Conservation (phyloP, 1,140 invertebrate genomes). For the Dryas iulia region DNA sequence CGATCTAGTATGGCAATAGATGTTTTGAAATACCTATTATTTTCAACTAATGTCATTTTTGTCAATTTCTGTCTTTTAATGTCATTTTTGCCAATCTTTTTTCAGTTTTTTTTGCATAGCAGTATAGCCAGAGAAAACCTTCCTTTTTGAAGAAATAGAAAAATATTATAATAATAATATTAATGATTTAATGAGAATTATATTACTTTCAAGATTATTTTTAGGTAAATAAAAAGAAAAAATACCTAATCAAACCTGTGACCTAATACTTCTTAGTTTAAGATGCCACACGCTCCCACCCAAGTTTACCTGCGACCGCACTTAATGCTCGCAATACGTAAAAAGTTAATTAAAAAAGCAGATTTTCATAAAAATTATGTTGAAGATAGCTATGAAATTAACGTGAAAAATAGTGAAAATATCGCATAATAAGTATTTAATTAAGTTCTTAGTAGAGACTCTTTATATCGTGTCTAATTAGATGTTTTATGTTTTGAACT, state of each 20-base stretch:
- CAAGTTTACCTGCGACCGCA: neutral
- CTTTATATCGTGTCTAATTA: neutral
- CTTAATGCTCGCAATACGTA: neutral
- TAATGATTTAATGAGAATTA: too few species aligned
- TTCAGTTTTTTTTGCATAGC: too few species aligned
- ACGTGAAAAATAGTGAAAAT: neutral
- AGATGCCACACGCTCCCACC: neutral
- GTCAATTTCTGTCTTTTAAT: too few species aligned
- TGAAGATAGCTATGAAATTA: neutral
- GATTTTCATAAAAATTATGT: constrained; percentile 4
- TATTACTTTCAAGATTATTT: too few species aligned
- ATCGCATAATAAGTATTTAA: neutral
- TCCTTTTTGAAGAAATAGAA: too few species aligned
- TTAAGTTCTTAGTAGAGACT: neutral
- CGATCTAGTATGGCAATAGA: too few species aligned
- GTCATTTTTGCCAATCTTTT: too few species aligned
- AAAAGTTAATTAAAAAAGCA: constrained; percentile 15
- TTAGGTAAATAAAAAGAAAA: too few species aligned
- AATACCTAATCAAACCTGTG: neutral
- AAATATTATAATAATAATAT: too few species aligned
- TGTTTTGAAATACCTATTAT: too few species aligned
- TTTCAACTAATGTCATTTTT: too few species aligned
- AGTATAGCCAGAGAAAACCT: too few species aligned
- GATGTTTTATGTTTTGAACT: neutral
- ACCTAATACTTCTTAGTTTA: neutral